Base-by-base conservation (phyloP, 2,888 invertebrate species). In the Lutraria lutraria region DNA sequence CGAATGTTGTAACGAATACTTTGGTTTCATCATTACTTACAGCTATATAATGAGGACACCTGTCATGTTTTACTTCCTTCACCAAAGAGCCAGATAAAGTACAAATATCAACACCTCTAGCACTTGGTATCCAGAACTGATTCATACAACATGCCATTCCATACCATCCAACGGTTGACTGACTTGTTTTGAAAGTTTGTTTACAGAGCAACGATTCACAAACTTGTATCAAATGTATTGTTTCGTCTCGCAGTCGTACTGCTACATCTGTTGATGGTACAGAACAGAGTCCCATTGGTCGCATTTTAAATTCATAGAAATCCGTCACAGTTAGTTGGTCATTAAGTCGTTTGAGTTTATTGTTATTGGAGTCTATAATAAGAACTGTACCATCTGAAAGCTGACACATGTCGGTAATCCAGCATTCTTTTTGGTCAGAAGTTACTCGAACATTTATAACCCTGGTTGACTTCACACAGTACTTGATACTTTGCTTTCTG, bases 21-120 rank as follows among this genome's bases (percentile, higher is more conserved):
- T 16, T 34, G 63, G n/a, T 25, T 68, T 13, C 63, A n/a, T 82
- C 63, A n/a, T 63, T 43, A 21, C n/a, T 60, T 25, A 82, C 82
- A 34, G 63, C 82, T 34, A 82, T 82, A 63, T 54, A 19, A n/a
- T 54, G 34, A 34, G 31, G 60, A 82, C 82, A n/a, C 60, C 34
- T 82, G 31, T 82, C 82, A 34, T 6, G 60, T 0, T 19, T 19
- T n/a, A 82, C 31, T 16, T 16, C 34, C 19, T 60, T 60, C 34
- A 82, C 19, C n/a, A 29, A 21, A 19, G 25, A 19, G 31, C 82
- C 82, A 6, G 82, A 21, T 34, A 13, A 60, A n/a, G 34, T 60
- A 60, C 60, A 60, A 16, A 82, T n/a, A 21, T 19, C 12, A 2
- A 82, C 21, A 31, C 31, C 54, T 15, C 31, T 60, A 21, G 31